Evolutionary conservation across 1,140 invertebrate genomes (phyloP), one percentile per base, ranked within the genome.

Genomic region (Pomacea maculata): DNA sequence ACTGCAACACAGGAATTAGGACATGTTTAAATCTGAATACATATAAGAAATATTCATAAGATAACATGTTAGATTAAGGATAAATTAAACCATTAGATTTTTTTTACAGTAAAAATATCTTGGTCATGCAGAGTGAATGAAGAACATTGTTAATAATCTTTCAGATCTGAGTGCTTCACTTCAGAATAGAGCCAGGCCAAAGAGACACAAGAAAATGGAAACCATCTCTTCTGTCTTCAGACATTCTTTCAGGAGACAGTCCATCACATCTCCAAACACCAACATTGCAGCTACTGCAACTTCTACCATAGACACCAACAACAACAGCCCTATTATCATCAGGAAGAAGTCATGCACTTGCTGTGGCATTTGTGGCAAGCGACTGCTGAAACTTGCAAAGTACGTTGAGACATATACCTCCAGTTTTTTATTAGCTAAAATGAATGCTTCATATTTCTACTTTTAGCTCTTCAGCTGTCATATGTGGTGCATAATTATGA

Each of bases 341-440:
- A 78, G 68, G 76, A 78, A 77, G 75, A 77, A 63, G 45, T 10
- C n/a, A 11, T 14, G 45, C 63, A 64, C 54, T 11, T 17, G 14
- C 29, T 78, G 76, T 45, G 64, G 68, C 34, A 17, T 78, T 12
- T 78, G 76, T 45, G 76, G 76, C 14, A 78, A 78, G 45, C 34
- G 65, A n/a, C 64, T 78, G 63, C 9, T 78, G 61, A 78, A 77
- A 68, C 65, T 78, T 17, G 76, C 76, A 19, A 65, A 19, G 76
- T 78, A 45, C 2, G 21, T n/a, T 45, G 1, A 21, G 1, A 3
- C 21, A 75, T 52, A 11, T 54, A 5, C n/a, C 10, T 19, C 55
- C 29, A 52, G 17, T 3, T 34, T 34, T 73, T 12, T 11, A 19
- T 73, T 73, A 3, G 12, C 34, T 29, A 54, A 19, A 54, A 15